A percentile compares a stretch with the other conserved stretches of the same genome.
These are phyloP conservation scores for Onthophagus taurus DNA, from an alignment of 1,140 invertebrate genomes.

Conservation along the genomic window DNA sequence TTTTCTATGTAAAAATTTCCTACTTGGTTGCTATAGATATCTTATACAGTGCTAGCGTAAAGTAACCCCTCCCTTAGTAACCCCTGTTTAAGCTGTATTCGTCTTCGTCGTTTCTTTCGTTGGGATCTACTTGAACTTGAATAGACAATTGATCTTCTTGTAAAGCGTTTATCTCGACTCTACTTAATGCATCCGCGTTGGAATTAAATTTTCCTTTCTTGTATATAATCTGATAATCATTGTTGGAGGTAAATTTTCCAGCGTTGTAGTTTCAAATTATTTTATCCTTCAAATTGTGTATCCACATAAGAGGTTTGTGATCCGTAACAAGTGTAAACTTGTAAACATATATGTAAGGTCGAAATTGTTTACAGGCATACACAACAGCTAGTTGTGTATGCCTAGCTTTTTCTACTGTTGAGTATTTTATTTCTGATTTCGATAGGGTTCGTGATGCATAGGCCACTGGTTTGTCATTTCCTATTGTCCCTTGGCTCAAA, in stretches of 20 bases:
- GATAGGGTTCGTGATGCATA: slow-evolving; percentile 29
- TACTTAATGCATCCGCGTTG: slow-evolving; percentile 23
- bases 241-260: slow-evolving; percentile 32
- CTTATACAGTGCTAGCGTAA: too few species aligned
- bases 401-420: slow-evolving; percentile 35
- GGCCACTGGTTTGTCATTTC: slow-evolving; percentile 25
- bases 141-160: too few species aligned
- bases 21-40: too few species aligned
- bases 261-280: slow-evolving; percentile 7
- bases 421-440: slow-evolving; percentile 27
- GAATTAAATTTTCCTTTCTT: slow-evolving; percentile 14
- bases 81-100: too few species aligned
- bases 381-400: slow-evolving; percentile 25
- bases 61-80: too few species aligned
- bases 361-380: slow-evolving; percentile 21
- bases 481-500: slow-evolving; percentile 37
- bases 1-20: too few species aligned
- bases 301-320: neutral
- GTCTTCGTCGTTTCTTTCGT: too few species aligned
- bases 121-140: too few species aligned
- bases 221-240: slow-evolving; percentile 31
- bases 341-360: slow-evolving; percentile 30
- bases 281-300: slow-evolving; percentile 5
- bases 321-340: slow-evolving; percentile 4
- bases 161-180: slow-evolving; percentile 13